Evolutionary conservation across 2,113 vertebrate genomes (phyloP).

Genomic region (Anser brachyrhynchus): DNA sequence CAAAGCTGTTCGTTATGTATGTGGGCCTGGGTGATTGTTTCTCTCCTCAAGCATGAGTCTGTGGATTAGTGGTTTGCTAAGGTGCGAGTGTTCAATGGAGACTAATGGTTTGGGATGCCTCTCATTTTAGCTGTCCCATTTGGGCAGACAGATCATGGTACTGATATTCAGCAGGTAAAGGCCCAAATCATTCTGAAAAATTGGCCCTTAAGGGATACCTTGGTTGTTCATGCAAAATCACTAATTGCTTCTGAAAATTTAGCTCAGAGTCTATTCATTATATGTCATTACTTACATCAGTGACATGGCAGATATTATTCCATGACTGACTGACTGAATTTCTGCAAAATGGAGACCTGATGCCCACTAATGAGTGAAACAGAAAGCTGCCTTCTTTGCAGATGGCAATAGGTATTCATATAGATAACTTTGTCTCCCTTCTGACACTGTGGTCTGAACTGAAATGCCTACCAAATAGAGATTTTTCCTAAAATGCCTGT

Average conservation of each 20-base stretch:
- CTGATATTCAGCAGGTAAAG: neutral
- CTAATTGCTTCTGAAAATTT: conserved; percentile 40
- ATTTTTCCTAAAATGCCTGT: neutral
- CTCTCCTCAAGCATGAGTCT: neutral
- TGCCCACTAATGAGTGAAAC: neutral
- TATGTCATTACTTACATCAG: neutral
- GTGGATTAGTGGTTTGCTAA: neutral
- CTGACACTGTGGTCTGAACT: neutral
- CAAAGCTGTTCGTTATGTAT: neutral
- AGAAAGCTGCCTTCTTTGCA: neutral
- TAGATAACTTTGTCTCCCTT: neutral
- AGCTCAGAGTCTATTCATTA: neutral
- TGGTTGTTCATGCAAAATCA: conserved; percentile 12
- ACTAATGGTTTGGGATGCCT: neutral
- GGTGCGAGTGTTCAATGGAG: neutral
- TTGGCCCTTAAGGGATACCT: neutral
- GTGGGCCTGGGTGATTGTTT: neutral
- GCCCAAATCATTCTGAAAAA: neutral
- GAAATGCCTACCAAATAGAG: neutral
- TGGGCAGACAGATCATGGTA: neutral
- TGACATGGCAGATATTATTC: conserved; percentile 5
- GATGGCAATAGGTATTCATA: neutral
- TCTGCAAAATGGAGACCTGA: conserved; percentile 13
- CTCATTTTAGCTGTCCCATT: neutral
- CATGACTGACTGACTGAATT: neutral